Base-by-base conservation (phyloP, 2,113 vertebrate genomes). In the Nibea coibor region DNA sequence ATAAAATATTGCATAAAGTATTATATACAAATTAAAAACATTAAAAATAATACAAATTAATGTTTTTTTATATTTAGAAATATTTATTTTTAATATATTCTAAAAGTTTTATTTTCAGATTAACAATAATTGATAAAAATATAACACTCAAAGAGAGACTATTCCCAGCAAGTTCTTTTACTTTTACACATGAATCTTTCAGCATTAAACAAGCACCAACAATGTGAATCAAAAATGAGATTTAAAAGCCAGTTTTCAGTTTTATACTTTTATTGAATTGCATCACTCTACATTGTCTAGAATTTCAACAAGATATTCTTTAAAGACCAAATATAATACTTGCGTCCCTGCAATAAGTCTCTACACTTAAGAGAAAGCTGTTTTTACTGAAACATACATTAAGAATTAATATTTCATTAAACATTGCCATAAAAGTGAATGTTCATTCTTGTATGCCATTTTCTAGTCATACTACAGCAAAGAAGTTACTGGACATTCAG, bases 311-410 rank as follows among this genome's bases (percentile, higher is more conserved):
- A 92, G 88, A 91, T 93, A 90, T 89, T 90, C 78, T 88, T 93
- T 83, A 84, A 91, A 94, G 93, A 95, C 93, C 89, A 94, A 93
- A 94, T 91, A 93, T 94, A 92, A 92, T 94, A 95, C 91, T 94
- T 94, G 94, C 92, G 93, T 95, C 93, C 93, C 92, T 94, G 92
- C 93, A 89, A 91, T 92, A 93, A 93, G 90, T 94, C 93, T 91
- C 93, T 93, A 93, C 91, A 92, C 93, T 89, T 88, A 93, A 94
- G 93, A 94, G 91, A 94, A 93, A 93, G 90, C 92, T 61, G 82
- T 91, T 93, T 58, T 93, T 94, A 95, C 94, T 87, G 92, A 94
- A 96, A 96, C 95, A 95, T 95, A 95, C 93, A 93, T 83, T 91
- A 93, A 92, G 93, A 94, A 94, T 92, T 93, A 92, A 81, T 91